These are phyloP conservation scores for Fistularia tabacaria DNA, from an alignment of 2,797 vertebrate species.

Conservation along the genomic window DNA sequence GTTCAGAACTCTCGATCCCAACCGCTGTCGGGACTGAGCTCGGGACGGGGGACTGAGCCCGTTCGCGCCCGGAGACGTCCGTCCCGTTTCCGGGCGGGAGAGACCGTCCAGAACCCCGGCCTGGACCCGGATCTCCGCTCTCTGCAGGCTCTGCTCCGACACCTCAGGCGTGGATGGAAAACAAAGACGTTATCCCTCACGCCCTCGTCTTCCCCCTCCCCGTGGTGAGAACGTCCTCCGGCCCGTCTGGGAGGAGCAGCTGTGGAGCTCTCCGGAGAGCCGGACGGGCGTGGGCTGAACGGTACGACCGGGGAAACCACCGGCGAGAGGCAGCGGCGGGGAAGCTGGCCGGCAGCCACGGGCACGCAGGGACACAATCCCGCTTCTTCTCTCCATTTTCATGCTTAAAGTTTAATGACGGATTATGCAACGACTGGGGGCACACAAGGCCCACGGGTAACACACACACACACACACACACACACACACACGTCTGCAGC, in stretches of 20 bases:
- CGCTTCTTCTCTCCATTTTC: constrained; percentile 42
- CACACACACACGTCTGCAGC: constrained; percentile 7
- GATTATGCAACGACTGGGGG: constrained; percentile 44
- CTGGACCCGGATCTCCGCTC: no score
- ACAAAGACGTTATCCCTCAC: constrained; percentile 37
- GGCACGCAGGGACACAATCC: constrained; percentile 14
- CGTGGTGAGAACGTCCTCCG: constrained; percentile 9
- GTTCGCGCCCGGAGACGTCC: no score
- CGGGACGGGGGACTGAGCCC: no score
- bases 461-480: constrained; percentile 13
- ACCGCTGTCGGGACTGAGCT: no score
- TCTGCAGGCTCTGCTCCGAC: constrained; percentile 23
- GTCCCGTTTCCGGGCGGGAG: no score
- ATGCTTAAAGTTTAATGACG: constrained; percentile 32
- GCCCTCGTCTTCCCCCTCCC: constrained; percentile 19
- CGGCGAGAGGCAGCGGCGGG: constrained; percentile 36
- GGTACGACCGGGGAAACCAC: constrained; percentile 65
- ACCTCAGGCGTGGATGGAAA: constrained; percentile 47
- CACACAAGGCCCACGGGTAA: not conserved
- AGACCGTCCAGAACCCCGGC: no score
- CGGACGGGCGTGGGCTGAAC: constrained; percentile 60
- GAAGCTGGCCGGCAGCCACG: constrained; percentile 44
- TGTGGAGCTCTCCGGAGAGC: constrained; percentile 55
- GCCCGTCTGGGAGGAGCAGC: constrained; percentile 55
- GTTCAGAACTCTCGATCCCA: no score